Evolutionary conservation across 2,888 invertebrate species (phyloP).

Genomic region (Eilema griseolum): DNA sequence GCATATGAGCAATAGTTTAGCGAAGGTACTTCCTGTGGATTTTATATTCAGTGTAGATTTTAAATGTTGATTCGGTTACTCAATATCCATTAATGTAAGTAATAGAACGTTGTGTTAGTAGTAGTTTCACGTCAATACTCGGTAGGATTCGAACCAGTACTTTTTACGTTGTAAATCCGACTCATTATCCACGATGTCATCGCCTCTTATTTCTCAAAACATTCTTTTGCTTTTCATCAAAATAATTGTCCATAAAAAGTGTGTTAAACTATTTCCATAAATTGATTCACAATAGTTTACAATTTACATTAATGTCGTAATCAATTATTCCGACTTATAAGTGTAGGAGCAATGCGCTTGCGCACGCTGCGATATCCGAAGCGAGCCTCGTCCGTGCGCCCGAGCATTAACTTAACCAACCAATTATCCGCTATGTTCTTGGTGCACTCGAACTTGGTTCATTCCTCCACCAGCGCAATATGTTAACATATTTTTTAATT

Average conservation of each 20-base stretch:
- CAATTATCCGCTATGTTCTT: constrained; percentile 75
- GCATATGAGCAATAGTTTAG: too few relatives aligned
- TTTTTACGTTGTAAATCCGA: not conserved
- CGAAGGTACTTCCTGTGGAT: too few relatives aligned
- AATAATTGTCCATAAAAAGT: not conserved
- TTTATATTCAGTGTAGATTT: too few relatives aligned
- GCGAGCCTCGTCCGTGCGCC: constrained; percentile 54
- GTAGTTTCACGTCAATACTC: not conserved
- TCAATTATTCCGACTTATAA: constrained; percentile 51
- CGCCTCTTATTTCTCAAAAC: not conserved
- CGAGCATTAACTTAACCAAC: constrained; percentile 70
- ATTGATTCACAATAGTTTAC: constrained; percentile 29
- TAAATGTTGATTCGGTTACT: too few relatives aligned
- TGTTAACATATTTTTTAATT: constrained; percentile 86
- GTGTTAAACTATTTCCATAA: constrained; percentile 3
- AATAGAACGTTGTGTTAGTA: not conserved
- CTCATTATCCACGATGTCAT: not conserved
- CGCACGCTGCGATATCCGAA: constrained; percentile 26
- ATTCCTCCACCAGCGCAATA: constrained; percentile 71
- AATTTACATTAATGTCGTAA: constrained; percentile 54
- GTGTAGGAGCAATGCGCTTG: constrained; percentile 25
- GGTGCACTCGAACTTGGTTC: constrained; percentile 51
- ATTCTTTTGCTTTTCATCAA: not conserved
- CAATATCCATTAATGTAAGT: too few relatives aligned
- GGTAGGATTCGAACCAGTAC: not conserved